phyloP scores from a whole-genome alignment of 2,797 vertebrate species.

The Aldrovandia affinis region DNA sequence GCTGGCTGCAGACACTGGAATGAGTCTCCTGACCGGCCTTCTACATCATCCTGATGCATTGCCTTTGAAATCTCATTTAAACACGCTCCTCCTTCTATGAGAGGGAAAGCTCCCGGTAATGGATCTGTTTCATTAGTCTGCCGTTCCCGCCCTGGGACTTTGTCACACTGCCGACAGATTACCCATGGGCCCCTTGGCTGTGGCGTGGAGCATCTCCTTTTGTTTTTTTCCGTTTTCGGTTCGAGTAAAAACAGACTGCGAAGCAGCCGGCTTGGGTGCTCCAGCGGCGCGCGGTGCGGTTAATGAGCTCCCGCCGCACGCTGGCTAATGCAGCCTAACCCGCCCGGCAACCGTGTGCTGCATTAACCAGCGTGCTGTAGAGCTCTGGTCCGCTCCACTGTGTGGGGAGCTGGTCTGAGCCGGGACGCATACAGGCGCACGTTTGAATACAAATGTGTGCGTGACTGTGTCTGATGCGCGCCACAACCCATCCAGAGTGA shows the following conservation, averaged over 20 bases:
- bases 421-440: too few relatives aligned
- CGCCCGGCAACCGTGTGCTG: too few relatives aligned
- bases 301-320: not conserved
- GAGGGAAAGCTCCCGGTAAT: not conserved
- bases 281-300: not conserved
- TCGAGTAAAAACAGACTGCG: not conserved
- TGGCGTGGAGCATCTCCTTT: not conserved
- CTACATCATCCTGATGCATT: not conserved
- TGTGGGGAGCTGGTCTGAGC: too few relatives aligned
- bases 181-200: not conserved
- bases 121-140: slow-evolving; percentile 10
- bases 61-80: not conserved
- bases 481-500: too few relatives aligned
- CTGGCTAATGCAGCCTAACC: too few relatives aligned
- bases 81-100: not conserved
- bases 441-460: too few relatives aligned
- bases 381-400: too few relatives aligned
- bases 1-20: not conserved
- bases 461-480: too few relatives aligned
- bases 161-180: not conserved
- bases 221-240: not conserved
- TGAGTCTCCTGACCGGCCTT: not conserved
- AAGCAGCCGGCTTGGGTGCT: not conserved
- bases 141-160: not conserved
- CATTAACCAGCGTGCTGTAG: too few relatives aligned